Conservation (phyloP, 2,888 invertebrate genomes). For the Choristoneura rosaceana region DNA sequence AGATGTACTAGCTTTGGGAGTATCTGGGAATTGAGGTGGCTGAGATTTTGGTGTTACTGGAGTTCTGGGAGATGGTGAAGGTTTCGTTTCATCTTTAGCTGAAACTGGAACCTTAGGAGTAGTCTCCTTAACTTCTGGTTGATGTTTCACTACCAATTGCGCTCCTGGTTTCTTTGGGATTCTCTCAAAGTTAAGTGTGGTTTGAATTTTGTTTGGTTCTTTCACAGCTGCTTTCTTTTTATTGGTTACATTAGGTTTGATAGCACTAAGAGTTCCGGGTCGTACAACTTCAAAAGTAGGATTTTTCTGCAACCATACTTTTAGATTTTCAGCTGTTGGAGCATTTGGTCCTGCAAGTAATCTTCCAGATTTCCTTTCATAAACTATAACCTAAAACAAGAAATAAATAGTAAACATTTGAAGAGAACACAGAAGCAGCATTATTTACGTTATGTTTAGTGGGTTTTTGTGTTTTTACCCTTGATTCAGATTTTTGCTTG, state of each 20-base stretch:
- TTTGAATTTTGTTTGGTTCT: constrained; percentile 74
- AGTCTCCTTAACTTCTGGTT: constrained; percentile 58
- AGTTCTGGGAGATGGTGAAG: constrained; percentile 54
- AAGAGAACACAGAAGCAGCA: too few relatives aligned
- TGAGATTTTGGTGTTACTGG: constrained; percentile 51
- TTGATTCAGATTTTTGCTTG: constrained; percentile 71
- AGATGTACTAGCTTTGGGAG: constrained; percentile 69
- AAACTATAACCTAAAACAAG: constrained; percentile 89
- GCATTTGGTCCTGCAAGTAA: constrained; percentile 91
- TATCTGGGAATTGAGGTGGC: constrained; percentile 56
- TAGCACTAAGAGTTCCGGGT: constrained; percentile 84
- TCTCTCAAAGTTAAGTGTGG: constrained; percentile 78
- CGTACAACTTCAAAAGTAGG: constrained; percentile 94
- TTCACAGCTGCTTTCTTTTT: constrained; percentile 61
- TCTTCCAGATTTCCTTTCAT: constrained; percentile 92
- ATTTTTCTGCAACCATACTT: constrained; percentile 93
- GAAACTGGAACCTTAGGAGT: constrained; percentile 53
- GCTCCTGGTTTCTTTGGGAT: constrained; percentile 63
- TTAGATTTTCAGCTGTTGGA: constrained; percentile 92
- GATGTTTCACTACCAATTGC: constrained; percentile 51
- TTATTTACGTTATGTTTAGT: neutral
- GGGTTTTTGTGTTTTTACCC: constrained; percentile 57
- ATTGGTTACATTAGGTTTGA: constrained; percentile 63
- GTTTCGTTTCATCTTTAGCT: constrained; percentile 60
- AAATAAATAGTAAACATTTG: neutral